Base-by-base conservation (phyloP, 2,888 invertebrate genomes). In the Phorcus lineatus region DNA sequence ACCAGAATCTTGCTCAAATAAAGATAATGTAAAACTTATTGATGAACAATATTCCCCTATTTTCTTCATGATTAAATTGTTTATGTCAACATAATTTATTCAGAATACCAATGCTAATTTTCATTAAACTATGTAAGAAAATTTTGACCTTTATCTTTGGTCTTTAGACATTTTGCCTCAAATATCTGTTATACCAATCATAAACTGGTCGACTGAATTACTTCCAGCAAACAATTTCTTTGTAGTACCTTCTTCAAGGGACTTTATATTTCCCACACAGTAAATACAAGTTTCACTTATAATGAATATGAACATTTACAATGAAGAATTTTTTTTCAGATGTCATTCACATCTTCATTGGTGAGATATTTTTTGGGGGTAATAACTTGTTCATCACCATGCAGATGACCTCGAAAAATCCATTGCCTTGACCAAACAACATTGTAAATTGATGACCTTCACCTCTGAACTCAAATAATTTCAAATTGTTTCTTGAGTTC, bases 401-500 rank as follows among this genome's bases (percentile, higher is more conserved):
- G 4, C 19, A 57, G 19, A 6, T 19, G n/a, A 7, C n/a, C 22
- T 57, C 4, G 57, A 57, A 19, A 6, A 19, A 24, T 57, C 57
- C 4, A 9, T 7, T 7, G n/a, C 57, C 7, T 19, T 57, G 57
- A 57, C n/a, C 11, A 7, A 24, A 7, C 16, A 11, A 24, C 2
- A 57, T 57, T 57, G 19, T 57, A 57, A 47, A 47, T 47, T 47
- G 47, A 47, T 54, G 22, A 53, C 40, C 17, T 22, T 24, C 22
- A 67, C 3, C 4, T 31, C 17, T 40, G 28, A 19, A 13, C 57
- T 86, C 86, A 91, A 81, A 92, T 86, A 77, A 93, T 92, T 74
- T 98, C 96, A 95, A 99, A 98, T 90, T 96, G 94, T 94, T 99
- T 99, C 94, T 99, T 99, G 92, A 99, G 94, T 94, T 99, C 99